Evolutionary conservation across 30 jellyfish, hydroid and myxozoan genomes (phyloP), one percentile per base, ranked within the genome.

Genomic region (Aurelia aurita): DNA sequence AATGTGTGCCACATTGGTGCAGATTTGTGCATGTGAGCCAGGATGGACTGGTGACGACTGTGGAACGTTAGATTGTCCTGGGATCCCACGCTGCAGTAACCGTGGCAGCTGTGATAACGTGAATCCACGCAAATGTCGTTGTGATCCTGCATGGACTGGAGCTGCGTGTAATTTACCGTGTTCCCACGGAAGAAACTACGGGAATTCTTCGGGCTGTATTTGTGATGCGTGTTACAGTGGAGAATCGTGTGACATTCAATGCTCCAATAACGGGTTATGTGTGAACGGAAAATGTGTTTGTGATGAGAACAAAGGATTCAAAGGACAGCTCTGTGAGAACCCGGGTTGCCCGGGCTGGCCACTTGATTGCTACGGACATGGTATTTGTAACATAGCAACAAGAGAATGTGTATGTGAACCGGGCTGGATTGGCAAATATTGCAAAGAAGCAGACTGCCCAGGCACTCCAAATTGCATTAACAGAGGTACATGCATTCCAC

Each of bases 311-410:
- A 84, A 84, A 63, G 93, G 93, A 2, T 84, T 49, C 82, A 84
- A 84, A 28, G 93, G 93, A 12, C 27, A 15, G 54, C 57, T 70
- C 22, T 84, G 93, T 64, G 72, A 72, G 23, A 61, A 27, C 0
- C 87, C 82, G 7, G 93, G 93, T 9, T 84, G 93, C 69, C 82
- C 93, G 2, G 93, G 93, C 18, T 84, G 93, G 93, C 93, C 93
- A 34, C 74, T 57, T 22, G 74, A 84, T 47, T 84, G 93, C 62
- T 59, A 61, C 34, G 93, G 93, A 3, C 93, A 84, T 62, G 93
- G 93, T 6, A 26, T 35, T 12, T 84, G 93, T 68, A 84, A 84
- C 75, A 45, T 84, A 7, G 93, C 93, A 3, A 84, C 93, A 13
- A 84, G 66, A 27, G 53, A 69, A 25, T 84, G 93, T 32, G 62